Base-by-base conservation (phyloP, 1,140 invertebrate genomes). In the Ericerus pela region DNA sequence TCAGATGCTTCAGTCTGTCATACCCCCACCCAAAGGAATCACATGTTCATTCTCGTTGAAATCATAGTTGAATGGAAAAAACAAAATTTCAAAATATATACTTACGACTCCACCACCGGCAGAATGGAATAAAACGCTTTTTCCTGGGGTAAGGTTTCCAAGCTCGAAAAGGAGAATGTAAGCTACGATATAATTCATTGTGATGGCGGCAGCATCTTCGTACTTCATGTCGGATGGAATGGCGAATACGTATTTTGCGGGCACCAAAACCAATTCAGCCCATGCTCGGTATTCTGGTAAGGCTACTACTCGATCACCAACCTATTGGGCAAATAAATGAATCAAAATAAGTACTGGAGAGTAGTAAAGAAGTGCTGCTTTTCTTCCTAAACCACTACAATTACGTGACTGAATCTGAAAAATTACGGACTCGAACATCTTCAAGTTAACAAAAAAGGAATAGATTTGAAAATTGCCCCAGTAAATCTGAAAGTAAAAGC, bases 61-160 rank as follows among this genome's bases (percentile, higher is more conserved):
- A n/a, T n/a, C 30, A 33, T 33, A 33, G 30, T 10, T n/a, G 30
- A 33, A 33, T 33, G 30, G 8, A 33, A 8, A 33, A 33, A n/a
- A 33, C 30, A n/a, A n/a, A 10, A 33, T n/a, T n/a, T n/a, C n/a
- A n/a, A n/a, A n/a, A 47, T 14, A 28, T 31, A 29, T 11, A 82
- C 85, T 86, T 76, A 90, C 87, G 73, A 93, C 84, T 47, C 85
- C 86, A 58, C 88, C 88, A 38, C 85, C 88, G 62, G 85, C 85
- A 20, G 85, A 89, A 67, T 92, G 87, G 27, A 91, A 74, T 51
- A 93, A 73, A 16, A 92, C 72, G 59, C 79, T 84, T 69, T 90
- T 88, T 54, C 84, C 85, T 41, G 81, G 76, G 1, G 78, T 73
- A 18, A 92, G 70, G 63, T 80, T 79, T 33, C 80, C 85, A 64